Conservation (phyloP, 2,797 vertebrate species). For the Chiroxiphia lanceolata region DNA sequence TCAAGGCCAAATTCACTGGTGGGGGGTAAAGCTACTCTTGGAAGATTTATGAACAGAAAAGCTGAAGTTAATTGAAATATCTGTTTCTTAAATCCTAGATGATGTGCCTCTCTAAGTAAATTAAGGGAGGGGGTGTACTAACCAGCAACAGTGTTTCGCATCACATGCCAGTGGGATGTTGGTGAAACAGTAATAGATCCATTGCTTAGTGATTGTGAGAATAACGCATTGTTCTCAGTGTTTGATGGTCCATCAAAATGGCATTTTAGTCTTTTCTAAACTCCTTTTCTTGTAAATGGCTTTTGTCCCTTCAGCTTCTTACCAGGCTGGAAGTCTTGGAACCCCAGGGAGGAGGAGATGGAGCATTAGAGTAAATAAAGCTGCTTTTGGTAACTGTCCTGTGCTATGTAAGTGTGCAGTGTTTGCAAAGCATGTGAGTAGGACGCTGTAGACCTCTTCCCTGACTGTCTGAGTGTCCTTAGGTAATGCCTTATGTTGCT, state of each 20-base stretch:
- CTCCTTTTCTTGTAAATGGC: not conserved
- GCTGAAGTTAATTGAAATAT: not conserved
- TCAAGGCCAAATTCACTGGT: not conserved
- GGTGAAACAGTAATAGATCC: not conserved
- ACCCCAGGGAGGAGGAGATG: not conserved
- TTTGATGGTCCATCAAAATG: not conserved
- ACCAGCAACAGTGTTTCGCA: not conserved
- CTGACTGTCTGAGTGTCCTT: not conserved
- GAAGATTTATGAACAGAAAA: not conserved
- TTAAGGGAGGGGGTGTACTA: not conserved
- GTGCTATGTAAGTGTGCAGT: not conserved
- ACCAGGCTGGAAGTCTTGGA: not conserved
- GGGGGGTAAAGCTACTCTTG: not conserved
- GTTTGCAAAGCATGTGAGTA: not conserved
- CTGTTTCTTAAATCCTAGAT: not conserved
- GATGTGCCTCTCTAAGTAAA: not conserved
- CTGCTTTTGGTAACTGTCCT: not conserved
- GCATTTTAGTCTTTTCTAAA: not conserved
- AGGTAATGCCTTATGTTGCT: slow-evolving; percentile 67
- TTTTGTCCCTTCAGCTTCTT: slow-evolving; percentile 32
- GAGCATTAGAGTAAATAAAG: slow-evolving; percentile 63
- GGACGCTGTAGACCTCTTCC: not conserved
- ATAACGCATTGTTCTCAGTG: not conserved
- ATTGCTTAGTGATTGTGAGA: not conserved
- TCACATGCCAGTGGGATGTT: not conserved